Conservation (phyloP, 2,113 vertebrate species). For the Pipa parva region DNA sequence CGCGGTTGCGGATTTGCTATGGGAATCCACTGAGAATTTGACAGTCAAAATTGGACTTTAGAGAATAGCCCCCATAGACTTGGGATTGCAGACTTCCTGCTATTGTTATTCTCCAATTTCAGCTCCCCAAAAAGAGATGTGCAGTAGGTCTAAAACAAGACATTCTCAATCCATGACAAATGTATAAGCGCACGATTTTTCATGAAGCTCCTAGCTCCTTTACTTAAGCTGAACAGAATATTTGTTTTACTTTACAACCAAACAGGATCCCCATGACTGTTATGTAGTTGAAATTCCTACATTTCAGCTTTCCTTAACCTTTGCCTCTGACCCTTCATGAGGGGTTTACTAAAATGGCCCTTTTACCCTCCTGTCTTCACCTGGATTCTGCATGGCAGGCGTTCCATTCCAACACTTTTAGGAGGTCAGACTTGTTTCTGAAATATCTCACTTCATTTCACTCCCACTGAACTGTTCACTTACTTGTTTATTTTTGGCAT, state of each 20-base stretch:
- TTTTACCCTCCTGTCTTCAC: slow-evolving; percentile 13
- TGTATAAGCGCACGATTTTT: no score
- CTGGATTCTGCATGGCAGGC: not conserved
- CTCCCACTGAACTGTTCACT: not conserved
- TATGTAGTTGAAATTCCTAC: slow-evolving; percentile 1
- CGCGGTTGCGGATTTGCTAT: no score
- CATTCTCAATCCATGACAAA: no score
- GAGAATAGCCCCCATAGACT: no score
- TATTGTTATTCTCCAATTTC: no score
- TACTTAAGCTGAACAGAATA: not conserved
- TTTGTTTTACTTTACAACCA: not conserved
- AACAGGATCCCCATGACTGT: not conserved
- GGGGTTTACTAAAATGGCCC: not conserved
- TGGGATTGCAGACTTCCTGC: no score
- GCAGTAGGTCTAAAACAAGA: no score
- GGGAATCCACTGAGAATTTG: no score
- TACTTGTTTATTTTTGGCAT: not conserved
- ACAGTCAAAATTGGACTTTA: no score
- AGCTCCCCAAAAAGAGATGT: no score
- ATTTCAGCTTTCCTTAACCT: slow-evolving; percentile 3
- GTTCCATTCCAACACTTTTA: not conserved
- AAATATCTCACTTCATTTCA: not conserved
- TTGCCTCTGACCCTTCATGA: not conserved
- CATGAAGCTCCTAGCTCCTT: no score
- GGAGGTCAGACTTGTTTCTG: not conserved